Evolutionary conservation across 2,888 invertebrate species (phyloP).

Genomic region (Eurytoma californica): DNA sequence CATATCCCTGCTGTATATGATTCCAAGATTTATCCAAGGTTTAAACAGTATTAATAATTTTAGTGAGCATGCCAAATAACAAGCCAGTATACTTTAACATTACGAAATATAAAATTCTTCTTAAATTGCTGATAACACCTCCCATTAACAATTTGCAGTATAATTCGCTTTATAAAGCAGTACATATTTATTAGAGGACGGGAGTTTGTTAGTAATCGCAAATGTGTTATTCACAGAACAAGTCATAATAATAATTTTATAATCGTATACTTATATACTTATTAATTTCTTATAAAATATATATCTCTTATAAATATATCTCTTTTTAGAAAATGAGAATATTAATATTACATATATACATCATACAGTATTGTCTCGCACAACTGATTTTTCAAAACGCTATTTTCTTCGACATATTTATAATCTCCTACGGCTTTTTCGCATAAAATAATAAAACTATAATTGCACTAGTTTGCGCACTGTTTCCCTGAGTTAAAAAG

Average conservation of each 20-base stretch:
- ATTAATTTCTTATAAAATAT: constrained; percentile 8
- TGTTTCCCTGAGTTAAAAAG: constrained; percentile 5
- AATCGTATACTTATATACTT: constrained; percentile 12
- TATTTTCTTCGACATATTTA: background rate
- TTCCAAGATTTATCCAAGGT: too few species aligned
- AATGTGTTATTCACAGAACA: constrained; percentile 35
- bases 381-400: background rate
- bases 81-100: too few species aligned
- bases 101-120: too few species aligned
- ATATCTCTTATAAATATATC: too few species aligned
- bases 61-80: too few species aligned
- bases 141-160: background rate
- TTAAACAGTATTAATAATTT: too few species aligned
- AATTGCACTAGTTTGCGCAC: background rate
- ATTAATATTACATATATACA: background rate
- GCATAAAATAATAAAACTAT: background rate
- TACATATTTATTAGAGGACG: constrained; percentile 7
- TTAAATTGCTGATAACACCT: too few species aligned
- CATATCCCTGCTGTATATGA: too few species aligned
- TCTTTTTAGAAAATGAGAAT: constrained; percentile 8
- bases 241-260: constrained; percentile 17
- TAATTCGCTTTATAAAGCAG: constrained; percentile 5
- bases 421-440: constrained; percentile 1
- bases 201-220: constrained; percentile 9
- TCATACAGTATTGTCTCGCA: constrained; percentile 11